Conservation (phyloP, 2,797 vertebrate species). For the Neosilurus mollespiculum region DNA sequence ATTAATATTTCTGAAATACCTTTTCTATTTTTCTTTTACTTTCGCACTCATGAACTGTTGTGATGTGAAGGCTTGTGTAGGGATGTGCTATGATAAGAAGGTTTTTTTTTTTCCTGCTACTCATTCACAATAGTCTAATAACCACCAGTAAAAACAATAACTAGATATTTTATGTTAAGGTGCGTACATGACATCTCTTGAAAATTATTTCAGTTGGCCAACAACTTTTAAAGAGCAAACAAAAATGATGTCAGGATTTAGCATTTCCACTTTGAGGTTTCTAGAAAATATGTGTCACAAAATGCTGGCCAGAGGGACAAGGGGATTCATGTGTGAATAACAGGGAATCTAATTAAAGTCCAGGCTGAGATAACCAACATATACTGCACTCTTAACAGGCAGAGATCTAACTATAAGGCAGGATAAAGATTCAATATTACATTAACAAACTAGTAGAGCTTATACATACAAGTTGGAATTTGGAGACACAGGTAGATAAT, state of each 20-base stretch:
- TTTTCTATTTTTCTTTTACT: not conserved
- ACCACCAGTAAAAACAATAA: not conserved
- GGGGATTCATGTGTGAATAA: too few species aligned
- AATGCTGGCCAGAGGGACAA: too few species aligned
- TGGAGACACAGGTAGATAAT: too few species aligned
- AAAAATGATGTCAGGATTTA: not conserved
- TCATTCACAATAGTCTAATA: not conserved
- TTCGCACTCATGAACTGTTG: not conserved
- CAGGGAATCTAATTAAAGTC: too few species aligned
- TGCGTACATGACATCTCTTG: not conserved
- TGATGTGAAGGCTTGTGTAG: not conserved
- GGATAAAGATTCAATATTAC: too few species aligned
- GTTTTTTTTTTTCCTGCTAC: not conserved
- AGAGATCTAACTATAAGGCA: too few species aligned
- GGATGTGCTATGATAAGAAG: too few species aligned
- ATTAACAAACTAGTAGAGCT: too few species aligned
- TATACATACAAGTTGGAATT: too few species aligned
- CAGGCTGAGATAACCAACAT: too few species aligned
- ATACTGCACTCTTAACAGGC: too few species aligned
- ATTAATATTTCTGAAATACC: not conserved
- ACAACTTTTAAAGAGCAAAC: not conserved
- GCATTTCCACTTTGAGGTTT: not conserved
- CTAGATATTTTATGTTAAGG: not conserved
- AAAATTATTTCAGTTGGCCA: not conserved
- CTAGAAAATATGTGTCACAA: not conserved